phyloP scores from a whole-genome alignment of 2,113 vertebrate species.

The Paradisaea rubra region DNA sequence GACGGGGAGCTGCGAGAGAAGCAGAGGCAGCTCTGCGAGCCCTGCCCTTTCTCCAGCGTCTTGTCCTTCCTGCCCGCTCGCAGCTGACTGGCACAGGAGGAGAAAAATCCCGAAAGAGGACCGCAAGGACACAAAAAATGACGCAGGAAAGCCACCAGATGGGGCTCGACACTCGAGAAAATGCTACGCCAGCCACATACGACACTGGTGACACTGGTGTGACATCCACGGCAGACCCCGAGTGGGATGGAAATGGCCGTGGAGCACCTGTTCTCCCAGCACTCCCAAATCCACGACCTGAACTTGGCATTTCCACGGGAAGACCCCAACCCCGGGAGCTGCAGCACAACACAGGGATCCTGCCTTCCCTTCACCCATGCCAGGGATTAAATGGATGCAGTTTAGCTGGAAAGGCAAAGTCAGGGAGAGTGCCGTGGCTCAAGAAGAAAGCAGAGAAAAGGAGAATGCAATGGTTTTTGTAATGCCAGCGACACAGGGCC shows the following conservation, averaged over 20 bases:
- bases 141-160: conserved; percentile 26
- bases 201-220: not conserved
- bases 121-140: not conserved
- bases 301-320: too few species aligned
- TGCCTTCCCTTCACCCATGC: not conserved
- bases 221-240: not conserved
- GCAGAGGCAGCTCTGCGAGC: not conserved
- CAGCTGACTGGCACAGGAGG: not conserved
- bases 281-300: fast-evolving
- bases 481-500: fast-evolving
- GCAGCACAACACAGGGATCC: not conserved
- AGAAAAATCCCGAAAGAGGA: not conserved
- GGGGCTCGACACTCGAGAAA: conserved; percentile 40
- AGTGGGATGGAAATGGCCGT: not conserved
- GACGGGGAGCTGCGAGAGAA: not conserved
- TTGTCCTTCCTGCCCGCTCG: not conserved
- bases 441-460: not conserved
- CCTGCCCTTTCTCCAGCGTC: not conserved
- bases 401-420: not conserved
- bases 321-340: not conserved
- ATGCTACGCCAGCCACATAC: not conserved
- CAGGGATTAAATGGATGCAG: not conserved
- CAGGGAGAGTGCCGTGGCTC: not conserved
- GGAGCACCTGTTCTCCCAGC: not conserved
- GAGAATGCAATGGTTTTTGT: fast-evolving